These are phyloP conservation scores for Siniperca obscura DNA, from an alignment of 2,797 vertebrate genomes.

Conservation along the genomic window DNA sequence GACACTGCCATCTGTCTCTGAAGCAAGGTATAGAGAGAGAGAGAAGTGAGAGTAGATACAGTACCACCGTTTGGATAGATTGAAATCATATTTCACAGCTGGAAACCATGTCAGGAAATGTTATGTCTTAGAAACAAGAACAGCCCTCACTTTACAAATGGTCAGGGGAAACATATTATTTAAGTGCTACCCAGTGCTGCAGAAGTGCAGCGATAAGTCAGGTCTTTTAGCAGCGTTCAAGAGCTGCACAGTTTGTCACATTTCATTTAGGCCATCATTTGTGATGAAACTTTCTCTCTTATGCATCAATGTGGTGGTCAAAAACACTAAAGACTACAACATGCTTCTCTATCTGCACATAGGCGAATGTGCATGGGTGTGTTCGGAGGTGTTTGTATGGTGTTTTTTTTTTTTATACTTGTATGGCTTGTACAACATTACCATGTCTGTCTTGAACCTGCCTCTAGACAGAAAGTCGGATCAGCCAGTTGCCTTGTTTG, in stretches of 20 bases:
- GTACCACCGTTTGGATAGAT: conserved; percentile 36
- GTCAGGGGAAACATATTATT: conserved; percentile 42
- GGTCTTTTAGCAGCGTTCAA: conserved; percentile 29
- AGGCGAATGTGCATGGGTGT: neutral
- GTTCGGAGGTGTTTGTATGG: neutral
- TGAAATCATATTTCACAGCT: conserved; percentile 68
- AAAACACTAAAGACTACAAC: neutral
- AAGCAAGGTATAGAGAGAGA: neutral
- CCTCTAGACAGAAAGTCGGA: no score
- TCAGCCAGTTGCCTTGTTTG: neutral
- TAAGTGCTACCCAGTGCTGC: conserved; percentile 18
- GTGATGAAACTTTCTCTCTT: neutral
- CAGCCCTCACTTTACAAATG: conserved; percentile 38
- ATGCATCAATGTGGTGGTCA: neutral
- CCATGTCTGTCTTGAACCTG: neutral
- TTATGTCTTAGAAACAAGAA: conserved; percentile 41
- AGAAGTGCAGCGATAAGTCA: conserved; percentile 43
- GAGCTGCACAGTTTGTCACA: conserved; percentile 9
- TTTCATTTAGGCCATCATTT: conserved; percentile 27
- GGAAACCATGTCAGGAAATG: conserved; percentile 44
- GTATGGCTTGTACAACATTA: neutral
- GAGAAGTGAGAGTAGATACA: conserved; percentile 6
- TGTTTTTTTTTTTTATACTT: neutral
- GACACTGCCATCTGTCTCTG: conserved; percentile 14
- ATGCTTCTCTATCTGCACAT: neutral